Percentiles rank a stretch among this genome's conserved stretches.
Conservation (phyloP, 2,113 vertebrate genomes). For the Rissa tridactyla region DNA sequence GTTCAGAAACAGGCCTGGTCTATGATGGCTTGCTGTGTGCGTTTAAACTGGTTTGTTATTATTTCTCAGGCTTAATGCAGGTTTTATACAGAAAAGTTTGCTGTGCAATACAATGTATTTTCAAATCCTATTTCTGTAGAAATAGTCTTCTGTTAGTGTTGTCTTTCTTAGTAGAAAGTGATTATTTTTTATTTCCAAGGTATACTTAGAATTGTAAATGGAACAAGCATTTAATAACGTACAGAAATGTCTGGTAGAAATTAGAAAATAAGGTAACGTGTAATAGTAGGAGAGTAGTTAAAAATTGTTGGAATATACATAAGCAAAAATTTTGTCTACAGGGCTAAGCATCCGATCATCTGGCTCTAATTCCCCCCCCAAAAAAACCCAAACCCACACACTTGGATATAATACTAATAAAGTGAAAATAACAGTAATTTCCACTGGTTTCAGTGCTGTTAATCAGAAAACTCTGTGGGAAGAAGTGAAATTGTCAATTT, state of each 20-base stretch:
- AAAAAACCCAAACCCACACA: background rate
- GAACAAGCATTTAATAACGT: background rate
- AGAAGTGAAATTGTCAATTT: constrained; percentile 54
- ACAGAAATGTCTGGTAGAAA: background rate
- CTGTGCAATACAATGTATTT: background rate
- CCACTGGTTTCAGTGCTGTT: background rate
- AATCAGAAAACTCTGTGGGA: constrained; percentile 49
- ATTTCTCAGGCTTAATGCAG: background rate
- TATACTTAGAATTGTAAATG: background rate
- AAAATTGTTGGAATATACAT: constrained; percentile 4
- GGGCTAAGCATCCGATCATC: background rate
- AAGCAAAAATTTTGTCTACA: background rate
- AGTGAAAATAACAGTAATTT: constrained; percentile 43
- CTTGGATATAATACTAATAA: constrained; percentile 8
- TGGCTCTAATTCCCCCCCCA: background rate
- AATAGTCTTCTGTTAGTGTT: background rate
- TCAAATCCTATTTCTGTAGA: background rate
- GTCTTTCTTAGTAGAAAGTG: background rate
- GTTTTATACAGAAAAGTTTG: background rate
- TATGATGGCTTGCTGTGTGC: background rate
- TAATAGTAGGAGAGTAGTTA: background rate
- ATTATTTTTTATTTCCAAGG: background rate
- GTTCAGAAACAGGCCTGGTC: background rate
- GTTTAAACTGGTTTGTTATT: background rate
- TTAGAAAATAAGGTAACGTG: background rate